Evolutionary conservation across 2,888 invertebrate species (phyloP), one percentile per base, ranked within the genome.

Genomic region (Cerceris rybyensis): DNA sequence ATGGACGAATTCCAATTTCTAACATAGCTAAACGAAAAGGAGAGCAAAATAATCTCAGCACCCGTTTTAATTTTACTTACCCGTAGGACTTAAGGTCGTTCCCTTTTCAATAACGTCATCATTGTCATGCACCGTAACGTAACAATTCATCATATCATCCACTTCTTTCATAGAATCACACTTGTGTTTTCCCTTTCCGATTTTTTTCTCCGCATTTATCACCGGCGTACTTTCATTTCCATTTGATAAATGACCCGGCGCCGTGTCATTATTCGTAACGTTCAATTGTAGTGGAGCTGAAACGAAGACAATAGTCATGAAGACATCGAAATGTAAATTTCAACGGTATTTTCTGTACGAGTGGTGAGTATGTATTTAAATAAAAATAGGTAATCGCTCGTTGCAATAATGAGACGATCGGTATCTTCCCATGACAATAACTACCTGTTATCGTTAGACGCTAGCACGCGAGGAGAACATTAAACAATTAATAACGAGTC

Each of bases 61-160:
- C 13, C 46, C 28, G 28, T 28, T 28, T 28, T 28, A 28, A 28
- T 13, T 46, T 46, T 13, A 13, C 13, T 46, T 17, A 55, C 55
- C 55, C 17, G 16, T 28, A 17, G 28, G 7, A 55, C 17, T 55
- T 28, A 17, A 55, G 8, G 13, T 7, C 11, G 52, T n/a, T 52
- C 14, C 13, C 7, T 0, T 0, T 17, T 17, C 55, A 9, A 55
- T 55, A 9, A 2, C 4, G 0, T 77, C 71, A 0, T 71, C 72
- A 6, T 71, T 57, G 9, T 82, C 82, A 0, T 2, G 52, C 5
- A 77, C 66, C 2, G 14, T 17, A 8, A 63, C 71, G 0, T 54
- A 2, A 16, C 65, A 74, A 0, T 39, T 6, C 9, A n/a, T 13
- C 83, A 83, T 75, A n/a, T 83, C 78, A 0, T 13, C 50, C 7